Evolutionary conservation across 2,113 vertebrate species (phyloP).

Genomic region (Sphyrna mokarran): DNA sequence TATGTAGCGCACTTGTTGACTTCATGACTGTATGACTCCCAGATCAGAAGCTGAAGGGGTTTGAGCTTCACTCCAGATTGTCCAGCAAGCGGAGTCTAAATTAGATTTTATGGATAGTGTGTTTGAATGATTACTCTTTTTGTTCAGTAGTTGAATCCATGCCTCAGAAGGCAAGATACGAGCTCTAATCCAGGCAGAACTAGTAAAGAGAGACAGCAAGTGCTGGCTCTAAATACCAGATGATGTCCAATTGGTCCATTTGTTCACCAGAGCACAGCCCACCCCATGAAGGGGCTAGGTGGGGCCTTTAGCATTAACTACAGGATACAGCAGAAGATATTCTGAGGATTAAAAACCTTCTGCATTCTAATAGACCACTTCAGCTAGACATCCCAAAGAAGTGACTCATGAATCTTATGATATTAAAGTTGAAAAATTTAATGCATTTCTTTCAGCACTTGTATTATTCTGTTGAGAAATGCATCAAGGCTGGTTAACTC

Average conservation of each 20-base stretch:
- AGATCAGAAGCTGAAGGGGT: not conserved
- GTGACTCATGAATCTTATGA: not conserved
- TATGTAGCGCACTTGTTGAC: not conserved
- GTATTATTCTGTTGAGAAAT: not conserved
- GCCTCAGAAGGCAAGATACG: too few species aligned
- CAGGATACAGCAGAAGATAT: not conserved
- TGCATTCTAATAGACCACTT: not conserved
- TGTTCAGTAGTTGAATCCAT: not conserved
- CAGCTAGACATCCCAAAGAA: not conserved
- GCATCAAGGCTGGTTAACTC: not conserved
- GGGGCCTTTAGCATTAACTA: not conserved
- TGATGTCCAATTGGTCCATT: not conserved
- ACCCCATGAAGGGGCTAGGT: not conserved
- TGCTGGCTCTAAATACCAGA: not conserved
- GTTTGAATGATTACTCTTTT: too few species aligned
- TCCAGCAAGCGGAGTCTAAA: not conserved
- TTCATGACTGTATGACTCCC: not conserved
- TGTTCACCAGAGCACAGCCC: not conserved
- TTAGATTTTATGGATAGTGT: not conserved
- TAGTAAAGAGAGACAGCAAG: not conserved
- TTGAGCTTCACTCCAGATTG: not conserved
- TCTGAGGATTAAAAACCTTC: not conserved
- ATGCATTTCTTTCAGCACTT: not conserved
- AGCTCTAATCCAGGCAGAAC: not conserved
- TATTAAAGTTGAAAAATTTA: not conserved